These are phyloP conservation scores for Heliocidaris tuberculata DNA, from an alignment of 35 echinoderm and acorn worm genomes.

Conservation along the genomic window DNA sequence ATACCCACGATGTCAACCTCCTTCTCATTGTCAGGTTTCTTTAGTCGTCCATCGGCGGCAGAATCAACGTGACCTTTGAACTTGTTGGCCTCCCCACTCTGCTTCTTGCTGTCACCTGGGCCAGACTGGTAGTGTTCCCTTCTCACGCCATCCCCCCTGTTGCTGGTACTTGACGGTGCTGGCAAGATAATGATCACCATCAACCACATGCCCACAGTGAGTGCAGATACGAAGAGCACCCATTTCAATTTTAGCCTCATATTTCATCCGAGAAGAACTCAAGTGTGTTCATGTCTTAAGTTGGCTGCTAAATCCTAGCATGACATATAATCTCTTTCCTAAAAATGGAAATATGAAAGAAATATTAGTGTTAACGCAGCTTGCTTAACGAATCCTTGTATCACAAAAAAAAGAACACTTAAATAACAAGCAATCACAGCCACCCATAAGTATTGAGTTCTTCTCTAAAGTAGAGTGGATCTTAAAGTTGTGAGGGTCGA, in stretches of 20 bases:
- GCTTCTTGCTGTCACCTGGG: background rate
- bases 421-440: no score
- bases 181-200: slow-evolving; percentile 45
- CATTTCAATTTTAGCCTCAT: slow-evolving; percentile 60
- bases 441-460: no score
- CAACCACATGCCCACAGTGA: slow-evolving; percentile 49
- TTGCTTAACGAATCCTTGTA: no score
- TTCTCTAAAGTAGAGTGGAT: no score
- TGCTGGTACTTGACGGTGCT: slow-evolving; percentile 22
- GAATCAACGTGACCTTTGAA: background rate
- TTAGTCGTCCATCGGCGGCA: background rate
- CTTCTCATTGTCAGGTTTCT: background rate
- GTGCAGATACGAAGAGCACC: background rate
- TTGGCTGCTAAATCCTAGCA: background rate
- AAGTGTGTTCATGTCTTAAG: background rate
- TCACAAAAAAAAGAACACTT: no score
- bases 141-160: background rate
- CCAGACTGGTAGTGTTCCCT: background rate
- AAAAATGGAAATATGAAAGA: background rate
- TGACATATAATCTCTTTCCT: background rate
- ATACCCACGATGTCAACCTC: background rate
- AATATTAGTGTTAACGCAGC: background rate
- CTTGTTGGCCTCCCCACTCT: background rate
- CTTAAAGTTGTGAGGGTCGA: no score
- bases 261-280: background rate